Conservation (phyloP, 2,797 vertebrate genomes). For the Enteromius treurensis region DNA sequence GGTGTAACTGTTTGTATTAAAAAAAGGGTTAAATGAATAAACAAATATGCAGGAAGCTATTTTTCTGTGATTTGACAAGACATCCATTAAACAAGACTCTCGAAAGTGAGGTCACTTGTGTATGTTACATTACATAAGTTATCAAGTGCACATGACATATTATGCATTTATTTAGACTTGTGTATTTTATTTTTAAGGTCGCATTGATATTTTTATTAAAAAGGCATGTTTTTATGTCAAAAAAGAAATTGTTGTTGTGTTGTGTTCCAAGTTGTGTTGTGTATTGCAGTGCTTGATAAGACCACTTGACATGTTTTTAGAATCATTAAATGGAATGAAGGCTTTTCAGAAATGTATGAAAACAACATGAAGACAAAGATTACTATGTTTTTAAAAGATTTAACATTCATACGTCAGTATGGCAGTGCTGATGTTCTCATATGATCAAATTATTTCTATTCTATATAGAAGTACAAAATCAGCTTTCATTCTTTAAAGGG, state of each 20-base stretch:
- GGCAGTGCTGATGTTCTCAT: not conserved
- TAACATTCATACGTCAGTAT: not conserved
- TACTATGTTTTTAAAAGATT: not conserved
- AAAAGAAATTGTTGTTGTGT: too few species aligned
- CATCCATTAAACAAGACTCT: not conserved
- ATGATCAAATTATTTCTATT: not conserved
- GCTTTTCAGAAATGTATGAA: not conserved
- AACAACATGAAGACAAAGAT: not conserved
- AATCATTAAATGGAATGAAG: not conserved
- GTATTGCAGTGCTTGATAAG: not conserved
- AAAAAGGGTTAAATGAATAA: not conserved
- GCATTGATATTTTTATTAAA: not conserved
- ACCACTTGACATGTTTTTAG: not conserved
- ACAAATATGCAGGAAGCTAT: not conserved
- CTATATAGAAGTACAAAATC: conserved; percentile 13
- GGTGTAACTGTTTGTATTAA: too few species aligned
- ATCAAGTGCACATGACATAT: not conserved
- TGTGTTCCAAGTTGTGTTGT: not conserved
- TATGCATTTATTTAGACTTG: not conserved
- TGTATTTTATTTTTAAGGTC: not conserved
- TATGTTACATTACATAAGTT: not conserved
- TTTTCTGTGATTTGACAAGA: not conserved
- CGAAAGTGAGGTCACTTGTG: not conserved
- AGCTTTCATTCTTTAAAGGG: not conserved
- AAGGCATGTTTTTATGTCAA: not conserved